phyloP scores from a whole-genome alignment of 2,113 vertebrate genomes.

The Promerops cafer region DNA sequence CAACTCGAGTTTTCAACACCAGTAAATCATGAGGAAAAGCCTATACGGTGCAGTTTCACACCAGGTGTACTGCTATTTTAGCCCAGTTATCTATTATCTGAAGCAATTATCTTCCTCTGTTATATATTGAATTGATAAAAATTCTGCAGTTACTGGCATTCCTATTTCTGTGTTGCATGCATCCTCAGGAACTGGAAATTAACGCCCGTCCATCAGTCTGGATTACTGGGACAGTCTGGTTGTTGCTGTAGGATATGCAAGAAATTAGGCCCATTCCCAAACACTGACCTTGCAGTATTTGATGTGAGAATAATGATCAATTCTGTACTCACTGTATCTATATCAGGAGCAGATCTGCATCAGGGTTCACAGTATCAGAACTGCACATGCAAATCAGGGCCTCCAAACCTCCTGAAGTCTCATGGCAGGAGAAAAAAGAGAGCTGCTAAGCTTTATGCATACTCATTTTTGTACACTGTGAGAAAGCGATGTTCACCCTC shows the following conservation, averaged over 20 bases:
- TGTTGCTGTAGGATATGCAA: neutral
- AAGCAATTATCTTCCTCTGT: neutral
- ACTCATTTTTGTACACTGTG: neutral
- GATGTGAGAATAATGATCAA: neutral
- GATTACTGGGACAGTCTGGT: neutral
- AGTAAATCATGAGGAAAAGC: neutral
- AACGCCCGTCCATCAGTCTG: neutral
- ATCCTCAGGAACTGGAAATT: neutral
- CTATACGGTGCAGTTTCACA: neutral
- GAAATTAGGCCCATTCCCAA: neutral
- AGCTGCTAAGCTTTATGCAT: neutral
- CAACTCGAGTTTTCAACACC: neutral
- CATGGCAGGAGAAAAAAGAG: neutral
- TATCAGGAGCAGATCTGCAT: neutral
- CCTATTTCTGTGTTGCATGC: neutral
- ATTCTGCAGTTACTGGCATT: neutral
- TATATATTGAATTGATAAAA: neutral
- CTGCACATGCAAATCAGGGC: rapidly evolving
- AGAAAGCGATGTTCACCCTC: neutral
- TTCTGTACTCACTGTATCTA: neutral
- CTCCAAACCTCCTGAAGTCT: neutral
- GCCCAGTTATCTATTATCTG: neutral
- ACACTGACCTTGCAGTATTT: neutral
- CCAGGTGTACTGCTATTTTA: neutral
- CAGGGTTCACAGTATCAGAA: neutral